Evolutionary conservation across 2,888 invertebrate genomes (phyloP).

Genomic region (Pterobdella sp.): DNA sequence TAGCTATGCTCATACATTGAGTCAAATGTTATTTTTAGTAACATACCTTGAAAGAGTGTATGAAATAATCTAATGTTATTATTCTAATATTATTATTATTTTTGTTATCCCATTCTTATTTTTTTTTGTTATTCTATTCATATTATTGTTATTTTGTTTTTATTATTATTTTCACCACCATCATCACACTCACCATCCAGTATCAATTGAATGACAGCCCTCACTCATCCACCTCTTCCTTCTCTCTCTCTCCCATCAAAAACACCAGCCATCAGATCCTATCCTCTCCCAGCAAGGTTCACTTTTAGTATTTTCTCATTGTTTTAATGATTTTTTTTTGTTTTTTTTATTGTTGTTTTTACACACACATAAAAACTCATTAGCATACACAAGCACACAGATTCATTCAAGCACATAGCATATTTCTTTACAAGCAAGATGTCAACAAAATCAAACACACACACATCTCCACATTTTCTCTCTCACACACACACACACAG

Average conservation of each 20-base stretch:
- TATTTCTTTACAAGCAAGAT: neutral
- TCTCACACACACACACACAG: slow-evolving; percentile 40
- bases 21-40: no score
- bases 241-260: slow-evolving; percentile 88
- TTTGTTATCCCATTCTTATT: no score
- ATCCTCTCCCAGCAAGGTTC: slow-evolving; percentile 77
- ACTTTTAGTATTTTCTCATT: neutral
- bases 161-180: no score
- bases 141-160: no score
- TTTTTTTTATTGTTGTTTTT: neutral
- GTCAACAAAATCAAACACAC: neutral
- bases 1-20: no score
- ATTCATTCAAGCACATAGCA: neutral
- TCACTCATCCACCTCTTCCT: slow-evolving; percentile 61
- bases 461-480: neutral
- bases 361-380: no score
- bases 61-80: no score
- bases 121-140: no score
- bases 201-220: slow-evolving; percentile 47
- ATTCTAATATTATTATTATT: no score
- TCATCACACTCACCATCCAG: no score
- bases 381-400: no score
- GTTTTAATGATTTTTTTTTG: neutral
- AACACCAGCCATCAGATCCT: slow-evolving; percentile 87
- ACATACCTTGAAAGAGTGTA: no score